Conservation (phyloP, 2,888 invertebrate genomes). For the Xestia rhomboidea region DNA sequence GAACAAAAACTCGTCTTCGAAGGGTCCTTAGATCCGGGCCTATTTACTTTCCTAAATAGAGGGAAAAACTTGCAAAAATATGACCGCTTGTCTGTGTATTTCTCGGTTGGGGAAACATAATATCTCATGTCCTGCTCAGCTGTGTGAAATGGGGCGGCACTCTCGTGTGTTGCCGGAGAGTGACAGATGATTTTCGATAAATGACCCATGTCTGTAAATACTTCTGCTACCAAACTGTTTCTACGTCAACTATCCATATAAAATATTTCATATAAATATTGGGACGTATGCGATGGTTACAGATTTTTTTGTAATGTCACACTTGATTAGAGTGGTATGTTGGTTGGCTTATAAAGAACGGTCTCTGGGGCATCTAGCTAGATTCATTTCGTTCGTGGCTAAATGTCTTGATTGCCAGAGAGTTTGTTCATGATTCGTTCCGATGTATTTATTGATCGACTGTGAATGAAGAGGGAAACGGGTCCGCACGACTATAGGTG, state of each 20-base stretch:
- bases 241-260: conserved; percentile 12
- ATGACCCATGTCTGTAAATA: conserved; percentile 38
- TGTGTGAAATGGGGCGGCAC: conserved; percentile 55
- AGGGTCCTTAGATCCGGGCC: not conserved
- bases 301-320: not conserved
- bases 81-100: conserved; percentile 35
- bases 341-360: conserved; percentile 24
- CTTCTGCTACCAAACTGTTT: conserved; percentile 35
- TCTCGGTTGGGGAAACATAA: conserved; percentile 51
- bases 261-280: conserved; percentile 25
- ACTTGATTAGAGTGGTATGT: conserved; percentile 36
- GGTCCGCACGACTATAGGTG: not conserved
- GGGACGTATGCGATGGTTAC: not conserved
- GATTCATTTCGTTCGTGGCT: conserved; percentile 20
- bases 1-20: conserved; percentile 1
- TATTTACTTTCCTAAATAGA: conserved; percentile 31
- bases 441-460: conserved; percentile 23
- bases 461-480: not conserved
- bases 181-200: conserved; percentile 56
- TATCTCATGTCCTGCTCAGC: conserved; percentile 56
- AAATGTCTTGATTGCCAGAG: conserved; percentile 14
- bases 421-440: conserved; percentile 26
- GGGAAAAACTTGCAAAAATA: conserved; percentile 30
- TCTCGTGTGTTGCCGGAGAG: conserved; percentile 47
- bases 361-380: conserved; percentile 32